Evolutionary conservation across 2,113 vertebrate species (phyloP).

Genomic region (Rhinoptilus africanus): DNA sequence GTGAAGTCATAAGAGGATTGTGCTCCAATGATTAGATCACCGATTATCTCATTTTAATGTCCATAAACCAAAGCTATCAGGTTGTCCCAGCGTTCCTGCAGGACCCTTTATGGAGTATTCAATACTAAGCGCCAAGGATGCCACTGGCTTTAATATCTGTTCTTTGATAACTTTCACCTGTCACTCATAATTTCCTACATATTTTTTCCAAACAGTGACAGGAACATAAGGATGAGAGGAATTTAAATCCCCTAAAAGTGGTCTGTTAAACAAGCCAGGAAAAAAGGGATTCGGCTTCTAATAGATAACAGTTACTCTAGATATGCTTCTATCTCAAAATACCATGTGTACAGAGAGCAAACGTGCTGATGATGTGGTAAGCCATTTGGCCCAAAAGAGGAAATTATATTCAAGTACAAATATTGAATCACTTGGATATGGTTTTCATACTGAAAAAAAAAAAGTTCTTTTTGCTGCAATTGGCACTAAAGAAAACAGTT

Average conservation of each 20-base stretch:
- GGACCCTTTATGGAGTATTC: neutral
- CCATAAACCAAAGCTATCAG: neutral
- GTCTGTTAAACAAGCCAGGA: conserved; percentile 41
- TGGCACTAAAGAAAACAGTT: neutral
- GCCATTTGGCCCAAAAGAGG: conserved; percentile 1
- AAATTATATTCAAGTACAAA: conserved; percentile 21
- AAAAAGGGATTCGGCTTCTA: conserved; percentile 54
- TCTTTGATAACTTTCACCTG: neutral
- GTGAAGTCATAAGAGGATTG: conserved; percentile 32
- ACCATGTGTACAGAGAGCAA: neutral
- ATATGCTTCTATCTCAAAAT: conserved; percentile 32
- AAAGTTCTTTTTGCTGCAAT: neutral
- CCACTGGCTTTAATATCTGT: neutral
- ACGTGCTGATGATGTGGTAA: conserved; percentile 5
- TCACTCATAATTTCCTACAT: neutral
- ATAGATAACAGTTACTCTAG: conserved; percentile 51
- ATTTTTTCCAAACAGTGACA: neutral
- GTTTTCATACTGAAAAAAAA: neutral
- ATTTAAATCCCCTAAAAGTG: conserved; percentile 56
- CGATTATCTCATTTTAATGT: conserved; percentile 19
- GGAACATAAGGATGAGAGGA: neutral
- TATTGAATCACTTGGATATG: conserved; percentile 4
- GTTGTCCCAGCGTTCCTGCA: neutral
- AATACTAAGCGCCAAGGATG: neutral
- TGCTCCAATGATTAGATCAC: conserved; percentile 23